Conservation (phyloP, 2,797 vertebrate species). For the Sebastes itinus region DNA sequence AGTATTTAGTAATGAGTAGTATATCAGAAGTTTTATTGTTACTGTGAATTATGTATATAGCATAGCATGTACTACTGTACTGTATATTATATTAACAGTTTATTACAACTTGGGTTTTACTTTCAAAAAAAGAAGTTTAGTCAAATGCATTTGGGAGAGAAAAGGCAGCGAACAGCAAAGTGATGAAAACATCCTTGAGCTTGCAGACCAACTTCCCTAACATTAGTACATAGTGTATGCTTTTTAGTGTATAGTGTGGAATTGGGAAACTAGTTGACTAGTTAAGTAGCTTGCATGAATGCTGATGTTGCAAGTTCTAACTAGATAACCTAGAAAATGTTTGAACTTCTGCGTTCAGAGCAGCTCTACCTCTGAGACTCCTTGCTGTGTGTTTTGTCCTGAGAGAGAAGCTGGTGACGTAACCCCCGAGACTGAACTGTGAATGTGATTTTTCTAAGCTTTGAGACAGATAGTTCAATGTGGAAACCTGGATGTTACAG, state of each 20-base stretch:
- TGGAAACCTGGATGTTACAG: background rate
- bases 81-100: no score
- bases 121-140: background rate
- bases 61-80: background rate
- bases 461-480: background rate
- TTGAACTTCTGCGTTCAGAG: background rate
- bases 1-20: no score
- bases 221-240: background rate
- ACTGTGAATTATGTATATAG: background rate
- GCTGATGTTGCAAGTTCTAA: background rate
- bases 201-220: background rate
- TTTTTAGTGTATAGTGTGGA: background rate
- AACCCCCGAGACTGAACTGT: conserved; percentile 40
- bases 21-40: background rate
- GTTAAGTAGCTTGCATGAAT: background rate
- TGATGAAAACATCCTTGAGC: background rate
- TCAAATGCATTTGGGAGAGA: background rate
- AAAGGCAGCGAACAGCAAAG: background rate
- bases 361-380: background rate
- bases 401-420: background rate
- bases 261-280: background rate
- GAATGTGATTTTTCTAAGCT: conserved; percentile 51
- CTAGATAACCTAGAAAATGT: no score
- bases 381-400: background rate
- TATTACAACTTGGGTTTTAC: no score